Conservation (phyloP, 2,797 vertebrate genomes). For the Pangasius macronema region DNA sequence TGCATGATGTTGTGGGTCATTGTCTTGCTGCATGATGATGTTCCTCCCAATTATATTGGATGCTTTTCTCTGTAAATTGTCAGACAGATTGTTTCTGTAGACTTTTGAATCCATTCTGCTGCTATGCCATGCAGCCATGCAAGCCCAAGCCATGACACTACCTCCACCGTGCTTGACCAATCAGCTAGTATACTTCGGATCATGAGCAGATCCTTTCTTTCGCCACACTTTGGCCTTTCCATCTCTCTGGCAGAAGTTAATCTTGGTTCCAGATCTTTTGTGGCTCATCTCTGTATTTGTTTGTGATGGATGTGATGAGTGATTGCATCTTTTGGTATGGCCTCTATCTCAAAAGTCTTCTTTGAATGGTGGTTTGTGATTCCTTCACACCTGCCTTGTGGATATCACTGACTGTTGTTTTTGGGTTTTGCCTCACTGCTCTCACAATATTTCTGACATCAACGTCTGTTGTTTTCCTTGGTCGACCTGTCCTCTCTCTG, state of each 20-base stretch:
- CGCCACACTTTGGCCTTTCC: neutral
- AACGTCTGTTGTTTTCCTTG: too few species aligned
- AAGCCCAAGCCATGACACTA: neutral
- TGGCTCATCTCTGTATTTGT: too few species aligned
- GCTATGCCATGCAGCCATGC: neutral
- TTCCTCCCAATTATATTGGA: too few species aligned
- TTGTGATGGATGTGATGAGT: neutral
- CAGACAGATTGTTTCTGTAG: too few species aligned
- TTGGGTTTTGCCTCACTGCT: neutral
- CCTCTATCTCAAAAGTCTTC: neutral
- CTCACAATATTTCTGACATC: too few species aligned
- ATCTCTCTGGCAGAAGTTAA: neutral
- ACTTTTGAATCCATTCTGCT: too few species aligned
- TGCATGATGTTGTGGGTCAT: too few species aligned
- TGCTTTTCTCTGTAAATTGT: too few species aligned
- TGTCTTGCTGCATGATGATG: too few species aligned
- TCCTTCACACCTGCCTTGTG: neutral
- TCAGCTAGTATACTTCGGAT: neutral
- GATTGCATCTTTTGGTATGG: neutral
- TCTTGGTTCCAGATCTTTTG: too few species aligned
- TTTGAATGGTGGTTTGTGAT: neutral
- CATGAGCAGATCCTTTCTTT: neutral
- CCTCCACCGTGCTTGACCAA: neutral
- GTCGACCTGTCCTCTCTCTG: neutral
- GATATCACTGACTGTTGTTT: neutral